Base-by-base conservation (phyloP, 1,140 invertebrate genomes). In the Chymomyza costata region DNA sequence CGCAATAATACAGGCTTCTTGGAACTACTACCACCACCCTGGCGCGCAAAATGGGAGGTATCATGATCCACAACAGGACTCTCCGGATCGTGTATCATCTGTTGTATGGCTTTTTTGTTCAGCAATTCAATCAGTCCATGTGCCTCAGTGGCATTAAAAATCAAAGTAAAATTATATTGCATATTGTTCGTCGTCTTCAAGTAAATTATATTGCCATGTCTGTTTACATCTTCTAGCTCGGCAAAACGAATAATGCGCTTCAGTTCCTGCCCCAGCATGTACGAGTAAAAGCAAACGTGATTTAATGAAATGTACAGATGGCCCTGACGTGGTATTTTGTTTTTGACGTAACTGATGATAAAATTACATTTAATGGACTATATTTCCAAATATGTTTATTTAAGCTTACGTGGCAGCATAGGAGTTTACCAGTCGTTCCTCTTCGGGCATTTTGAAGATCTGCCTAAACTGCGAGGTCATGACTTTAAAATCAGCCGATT, bases 271-370 rank as follows among this genome's bases (percentile, higher is more conserved):
- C 96, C 95, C 83, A 99, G 90, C 74, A 98, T 92, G 74, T 95
- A 97, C 3, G 96, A 95, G 86, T 99, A 95, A 87, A 99, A 99
- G 83, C 95, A 98, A 73, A 98, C 89, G 85, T 98, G 95, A 83
- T 97, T 96, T 35, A 99, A 91, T 39, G 96, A 97, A 10, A 99
- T 89, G 85, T 99, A 99, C 67, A 99, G 87, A 92, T 96, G 97
- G 30, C 97, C 97, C 89, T 98, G 97, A 31, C 93, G 88, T 2
- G 97, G 97, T 54, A 99, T 87, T 84, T 92, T 92, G 16, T 93
- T 92, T 87, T 96, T 97, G 92, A 95, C 96, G 83, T 96, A 97
- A 83, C 96, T 97, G 16, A 17, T 2, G 83, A 85, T 11, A 17
- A 8, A 15, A 25, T 19, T 13, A 19, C 10, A 34, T 40, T n/a